Conservation (phyloP, 2,888 invertebrate genomes). For the Xestia rhomboidea region DNA sequence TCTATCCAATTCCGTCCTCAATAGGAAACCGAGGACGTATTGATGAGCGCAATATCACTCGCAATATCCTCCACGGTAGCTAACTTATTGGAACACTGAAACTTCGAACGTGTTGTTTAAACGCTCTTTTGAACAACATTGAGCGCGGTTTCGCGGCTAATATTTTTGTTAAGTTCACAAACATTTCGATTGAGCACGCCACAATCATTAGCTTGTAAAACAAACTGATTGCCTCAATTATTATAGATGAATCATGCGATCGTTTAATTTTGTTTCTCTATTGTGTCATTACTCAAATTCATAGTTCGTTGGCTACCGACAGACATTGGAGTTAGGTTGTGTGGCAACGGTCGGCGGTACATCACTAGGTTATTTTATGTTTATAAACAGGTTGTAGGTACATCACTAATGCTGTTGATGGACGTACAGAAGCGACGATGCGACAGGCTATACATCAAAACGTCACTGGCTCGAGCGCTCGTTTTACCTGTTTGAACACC, state of each 20-base stretch:
- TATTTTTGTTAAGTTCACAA: conserved; percentile 39
- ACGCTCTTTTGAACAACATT: conserved; percentile 40
- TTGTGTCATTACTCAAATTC: conserved; percentile 72
- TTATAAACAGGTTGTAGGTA: conserved; percentile 47
- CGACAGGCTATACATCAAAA: conserved; percentile 85
- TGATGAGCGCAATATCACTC: conserved; percentile 70
- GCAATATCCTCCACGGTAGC: conserved; percentile 64
- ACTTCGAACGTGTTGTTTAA: conserved; percentile 42
- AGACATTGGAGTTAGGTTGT: conserved; percentile 25
- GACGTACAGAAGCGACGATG: conserved; percentile 81
- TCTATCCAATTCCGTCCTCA: conserved; percentile 65
- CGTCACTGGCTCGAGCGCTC: conserved; percentile 66
- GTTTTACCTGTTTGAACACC: conserved; percentile 68
- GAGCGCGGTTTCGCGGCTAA: conserved; percentile 29
- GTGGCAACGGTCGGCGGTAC: conserved; percentile 53
- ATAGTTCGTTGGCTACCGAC: conserved; percentile 59
- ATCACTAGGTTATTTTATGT: conserved; percentile 29
- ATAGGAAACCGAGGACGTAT: conserved; percentile 68
- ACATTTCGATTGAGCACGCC: conserved; percentile 70
- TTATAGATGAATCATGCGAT: conserved; percentile 72
- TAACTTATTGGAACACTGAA: conserved; percentile 32
- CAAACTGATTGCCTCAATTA: conserved; percentile 76
- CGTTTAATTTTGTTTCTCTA: conserved; percentile 70
- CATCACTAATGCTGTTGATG: conserved; percentile 66
- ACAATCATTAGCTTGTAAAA: conserved; percentile 71